Evolutionary conservation across 2,797 vertebrate genomes (phyloP).

Genomic region (Sebastes trivittatus): DNA sequence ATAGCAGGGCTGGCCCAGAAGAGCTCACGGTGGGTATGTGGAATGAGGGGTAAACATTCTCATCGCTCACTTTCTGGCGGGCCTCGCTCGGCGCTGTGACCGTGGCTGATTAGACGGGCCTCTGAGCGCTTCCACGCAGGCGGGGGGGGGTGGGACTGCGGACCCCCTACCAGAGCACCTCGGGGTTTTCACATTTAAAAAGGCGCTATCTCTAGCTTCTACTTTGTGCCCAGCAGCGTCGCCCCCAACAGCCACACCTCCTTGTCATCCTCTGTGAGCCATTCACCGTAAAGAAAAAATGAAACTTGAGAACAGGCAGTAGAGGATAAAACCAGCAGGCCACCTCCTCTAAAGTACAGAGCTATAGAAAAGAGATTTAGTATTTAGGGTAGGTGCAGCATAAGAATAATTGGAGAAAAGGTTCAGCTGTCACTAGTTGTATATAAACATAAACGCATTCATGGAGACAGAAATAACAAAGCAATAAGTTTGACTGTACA

Average conservation of each 20-base stretch:
- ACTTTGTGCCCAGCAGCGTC: slow-evolving; percentile 36
- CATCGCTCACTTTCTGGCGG: slow-evolving; percentile 51
- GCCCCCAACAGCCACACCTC: slow-evolving; percentile 18
- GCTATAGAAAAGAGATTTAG: neutral
- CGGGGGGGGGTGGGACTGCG: slow-evolving; percentile 14
- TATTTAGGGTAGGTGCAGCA: neutral
- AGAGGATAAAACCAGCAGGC: neutral
- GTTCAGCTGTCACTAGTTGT: neutral
- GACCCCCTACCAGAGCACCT: slow-evolving; percentile 40
- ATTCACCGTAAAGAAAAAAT: neutral
- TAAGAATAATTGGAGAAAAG: neutral
- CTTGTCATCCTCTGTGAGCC: slow-evolving; percentile 33
- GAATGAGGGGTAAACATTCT: slow-evolving; percentile 66
- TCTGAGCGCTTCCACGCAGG: slow-evolving; percentile 26
- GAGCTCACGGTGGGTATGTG: slow-evolving; percentile 51
- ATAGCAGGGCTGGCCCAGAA: slow-evolving; percentile 50
- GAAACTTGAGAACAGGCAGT: neutral
- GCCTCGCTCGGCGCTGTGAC: slow-evolving; percentile 9
- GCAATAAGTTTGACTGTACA: neutral
- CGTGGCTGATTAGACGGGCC: slow-evolving; percentile 48
- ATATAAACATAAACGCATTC: neutral
- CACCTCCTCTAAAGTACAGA: neutral
- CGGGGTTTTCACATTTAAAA: slow-evolving; percentile 40
- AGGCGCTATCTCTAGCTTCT: slow-evolving; percentile 25
- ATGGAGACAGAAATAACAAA: neutral